A percentile compares a stretch with the other conserved stretches of the same genome.
Evolutionary conservation across 30 jellyfish, hydroid and myxozoan species (phyloP).

Genomic region (Nemopilema nomurai): DNA sequence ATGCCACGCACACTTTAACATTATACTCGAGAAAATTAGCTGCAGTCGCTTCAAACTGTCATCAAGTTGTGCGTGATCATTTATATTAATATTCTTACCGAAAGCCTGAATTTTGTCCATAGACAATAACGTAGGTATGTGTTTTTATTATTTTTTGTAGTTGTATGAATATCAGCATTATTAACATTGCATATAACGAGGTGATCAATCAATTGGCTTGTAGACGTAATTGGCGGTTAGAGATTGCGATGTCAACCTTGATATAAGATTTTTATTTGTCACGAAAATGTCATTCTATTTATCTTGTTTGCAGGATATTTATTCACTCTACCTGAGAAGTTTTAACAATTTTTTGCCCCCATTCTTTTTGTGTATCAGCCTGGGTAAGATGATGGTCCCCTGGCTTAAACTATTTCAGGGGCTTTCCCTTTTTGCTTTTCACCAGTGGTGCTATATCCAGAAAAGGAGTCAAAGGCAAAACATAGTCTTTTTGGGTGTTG

Average conservation of each 20-base stretch:
- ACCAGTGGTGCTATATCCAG: too few species aligned
- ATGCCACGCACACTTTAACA: neutral
- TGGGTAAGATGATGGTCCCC: neutral
- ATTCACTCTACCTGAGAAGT: slow-evolving; percentile 40
- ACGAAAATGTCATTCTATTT: slow-evolving; percentile 50
- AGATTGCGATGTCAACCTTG: slow-evolving; percentile 50
- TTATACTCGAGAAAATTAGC: neutral
- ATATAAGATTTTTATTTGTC: slow-evolving; percentile 50
- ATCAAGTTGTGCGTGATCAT: slow-evolving; percentile 29
- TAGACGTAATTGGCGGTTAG: slow-evolving; percentile 29
- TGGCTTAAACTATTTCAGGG: neutral
- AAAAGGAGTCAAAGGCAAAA: too few species aligned
- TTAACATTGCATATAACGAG: slow-evolving; percentile 20
- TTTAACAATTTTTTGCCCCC: slow-evolving; percentile 2
- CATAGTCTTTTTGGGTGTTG: too few species aligned
- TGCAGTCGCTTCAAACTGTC: slow-evolving; percentile 18
- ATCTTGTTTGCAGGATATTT: slow-evolving; percentile 69
- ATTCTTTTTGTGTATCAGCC: neutral
- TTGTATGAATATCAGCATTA: slow-evolving; percentile 34
- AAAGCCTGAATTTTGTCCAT: slow-evolving; percentile 61
- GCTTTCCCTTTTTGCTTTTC: neutral
- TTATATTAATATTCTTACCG: slow-evolving; percentile 24
- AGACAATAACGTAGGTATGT: slow-evolving; percentile 63
- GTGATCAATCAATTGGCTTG: slow-evolving; percentile 26
- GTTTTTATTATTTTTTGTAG: slow-evolving; percentile 61